Evolutionary conservation across 2,113 vertebrate genomes (phyloP).

Genomic region (Myotis lucifugus): DNA sequence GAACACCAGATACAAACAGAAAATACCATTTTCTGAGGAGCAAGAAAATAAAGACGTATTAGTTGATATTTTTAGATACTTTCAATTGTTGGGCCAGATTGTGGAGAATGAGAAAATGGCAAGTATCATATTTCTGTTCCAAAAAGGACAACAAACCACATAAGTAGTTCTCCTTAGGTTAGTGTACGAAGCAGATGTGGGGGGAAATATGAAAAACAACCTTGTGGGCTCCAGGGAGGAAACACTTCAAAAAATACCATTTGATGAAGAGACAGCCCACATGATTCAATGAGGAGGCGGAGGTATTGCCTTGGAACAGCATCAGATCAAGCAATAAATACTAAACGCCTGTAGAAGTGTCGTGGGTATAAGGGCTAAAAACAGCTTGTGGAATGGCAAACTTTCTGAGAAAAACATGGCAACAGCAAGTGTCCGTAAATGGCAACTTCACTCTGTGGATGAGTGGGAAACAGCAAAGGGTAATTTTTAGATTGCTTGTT

Average conservation of each 20-base stretch:
- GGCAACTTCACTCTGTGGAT: conserved; percentile 74
- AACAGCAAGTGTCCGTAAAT: conserved; percentile 74
- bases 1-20: conserved; percentile 56
- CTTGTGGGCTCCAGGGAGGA: conserved; percentile 85
- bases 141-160: conserved; percentile 6
- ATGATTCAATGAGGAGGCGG: conserved; percentile 86
- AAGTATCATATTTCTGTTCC: conserved; percentile 71
- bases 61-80: conserved; percentile 80
- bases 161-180: conserved; percentile 72
- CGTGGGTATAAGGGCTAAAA: conserved; percentile 79
- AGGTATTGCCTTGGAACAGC: conserved; percentile 87
- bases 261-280: conserved; percentile 86
- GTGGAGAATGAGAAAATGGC: conserved; percentile 77
- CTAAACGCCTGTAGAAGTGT: conserved; percentile 82
- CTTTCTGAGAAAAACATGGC: conserved; percentile 74
- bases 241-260: conserved; percentile 87
- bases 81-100: conserved; percentile 78
- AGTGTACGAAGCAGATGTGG: conserved; percentile 80
- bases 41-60: conserved; percentile 67
- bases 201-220: conserved; percentile 80
- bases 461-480: conserved; percentile 73
- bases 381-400: conserved; percentile 76
- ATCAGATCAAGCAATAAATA: conserved; percentile 85
- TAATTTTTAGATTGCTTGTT: conserved; percentile 76
- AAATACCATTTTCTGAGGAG: conserved; percentile 37